Evolutionary conservation across 2,113 vertebrate genomes (phyloP).

Genomic region (Daphoenositta chrysoptera): DNA sequence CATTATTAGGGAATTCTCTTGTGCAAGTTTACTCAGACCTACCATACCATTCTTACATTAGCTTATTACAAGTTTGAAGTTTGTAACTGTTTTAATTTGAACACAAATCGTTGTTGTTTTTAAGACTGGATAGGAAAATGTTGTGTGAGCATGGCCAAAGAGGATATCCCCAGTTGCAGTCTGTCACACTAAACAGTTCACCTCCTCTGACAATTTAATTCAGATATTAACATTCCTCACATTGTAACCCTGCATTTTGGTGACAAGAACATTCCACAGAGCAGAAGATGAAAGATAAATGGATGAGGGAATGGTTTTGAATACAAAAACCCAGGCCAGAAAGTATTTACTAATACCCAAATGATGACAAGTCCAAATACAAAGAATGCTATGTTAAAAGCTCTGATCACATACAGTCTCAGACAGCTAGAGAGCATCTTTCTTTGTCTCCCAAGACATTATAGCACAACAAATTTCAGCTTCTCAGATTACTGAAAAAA

Average conservation of each 20-base stretch:
- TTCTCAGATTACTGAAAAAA: conserved; percentile 28
- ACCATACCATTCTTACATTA: neutral
- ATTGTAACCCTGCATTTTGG: conserved; percentile 58
- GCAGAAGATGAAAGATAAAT: conserved; percentile 70
- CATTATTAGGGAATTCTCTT: neutral
- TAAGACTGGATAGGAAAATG: neutral
- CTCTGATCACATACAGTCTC: neutral
- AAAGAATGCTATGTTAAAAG: conserved; percentile 58
- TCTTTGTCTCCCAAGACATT: neutral
- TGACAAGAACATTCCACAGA: conserved; percentile 71
- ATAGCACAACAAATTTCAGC: neutral
- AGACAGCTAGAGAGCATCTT: neutral
- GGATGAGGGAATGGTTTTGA: conserved; percentile 45
- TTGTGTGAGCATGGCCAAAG: neutral
- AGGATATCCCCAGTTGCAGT: conserved; percentile 22
- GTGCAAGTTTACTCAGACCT: neutral
- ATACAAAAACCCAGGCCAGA: conserved; percentile 62
- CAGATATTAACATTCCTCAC: conserved; percentile 73
- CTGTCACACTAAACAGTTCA: conserved; percentile 48
- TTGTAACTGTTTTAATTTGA: neutral
- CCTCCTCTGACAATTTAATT: conserved; percentile 60
- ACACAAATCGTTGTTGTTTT: neutral
- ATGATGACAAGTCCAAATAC: conserved; percentile 58
- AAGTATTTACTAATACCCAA: conserved; percentile 61
- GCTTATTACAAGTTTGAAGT: neutral